Base-by-base conservation (phyloP, 1,140 invertebrate genomes). In the Teleopsis dalmanni region DNA sequence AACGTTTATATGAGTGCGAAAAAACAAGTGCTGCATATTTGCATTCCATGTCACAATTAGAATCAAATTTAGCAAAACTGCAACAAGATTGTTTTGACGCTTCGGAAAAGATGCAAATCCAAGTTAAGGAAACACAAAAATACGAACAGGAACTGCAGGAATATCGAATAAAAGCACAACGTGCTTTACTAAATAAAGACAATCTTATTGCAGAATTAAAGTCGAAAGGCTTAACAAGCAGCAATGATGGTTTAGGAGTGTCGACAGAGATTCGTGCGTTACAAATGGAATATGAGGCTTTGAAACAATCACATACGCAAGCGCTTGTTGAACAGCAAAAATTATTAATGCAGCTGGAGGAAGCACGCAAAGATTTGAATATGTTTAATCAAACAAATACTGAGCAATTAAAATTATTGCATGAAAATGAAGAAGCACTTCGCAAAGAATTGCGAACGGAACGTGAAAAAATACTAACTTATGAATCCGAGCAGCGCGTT, bases 101-200 rank as follows among this genome's bases (percentile, higher is more conserved):
- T 19, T 71, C 73, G 42, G 61, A 72, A 13, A 72, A 70, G 48
- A 48, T 80, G 13, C 77, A 79, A 48, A 75, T 76, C 63, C 69
- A 77, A 68, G 74, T 77, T 72, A 72, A 78, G 65, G 79, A 79
- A 56, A 64, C 80, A 14, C 68, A 70, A 37, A 68, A 74, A 13
- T 72, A 77, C 35, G 78, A 81, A 54, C 75, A 75, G 18, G 84
- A 85, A 59, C 71, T 83, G 41, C 76, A 80, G 53, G 81, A 84
- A 50, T 87, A 89, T 65, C 81, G 81, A 65, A 72, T 72, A 6
- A 76, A 82, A 55, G 88, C 87, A 7, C 76, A 86, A 45, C 80
- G 79, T 55, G 88, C 86, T 47, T 67, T 91, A 16, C 77, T 85
- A 66, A 82, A 85, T 50, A 89, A 89, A 67, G 87, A 90, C 55